Evolutionary conservation across 2,113 vertebrate genomes (phyloP).

Genomic region (Rhodinocichla rosea): DNA sequence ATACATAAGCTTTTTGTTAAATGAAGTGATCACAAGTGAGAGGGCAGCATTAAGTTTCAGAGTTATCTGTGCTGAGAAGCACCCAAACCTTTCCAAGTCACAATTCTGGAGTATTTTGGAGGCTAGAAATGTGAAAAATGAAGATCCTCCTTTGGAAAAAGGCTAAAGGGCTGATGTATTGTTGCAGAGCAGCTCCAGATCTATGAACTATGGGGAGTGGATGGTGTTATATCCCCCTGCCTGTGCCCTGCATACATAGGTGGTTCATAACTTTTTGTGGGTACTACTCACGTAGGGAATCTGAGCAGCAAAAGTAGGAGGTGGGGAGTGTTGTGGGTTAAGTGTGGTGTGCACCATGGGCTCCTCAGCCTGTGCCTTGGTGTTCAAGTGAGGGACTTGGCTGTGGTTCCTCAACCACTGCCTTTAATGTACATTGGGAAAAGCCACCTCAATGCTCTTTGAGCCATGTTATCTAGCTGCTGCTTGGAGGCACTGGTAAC

Average conservation of each 20-base stretch:
- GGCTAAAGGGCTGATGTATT: not conserved
- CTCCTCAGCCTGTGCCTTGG: not conserved
- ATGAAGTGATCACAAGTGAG: not conserved
- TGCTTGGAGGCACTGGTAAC: not conserved
- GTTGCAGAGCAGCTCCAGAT: not conserved
- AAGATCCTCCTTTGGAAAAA: not conserved
- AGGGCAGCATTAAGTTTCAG: not conserved
- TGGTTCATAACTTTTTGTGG: not conserved
- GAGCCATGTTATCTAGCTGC: not conserved
- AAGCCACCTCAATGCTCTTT: not conserved
- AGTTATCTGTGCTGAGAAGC: not conserved
- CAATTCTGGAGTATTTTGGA: not conserved
- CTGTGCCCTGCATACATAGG: accelerated
- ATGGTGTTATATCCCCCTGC: not conserved
- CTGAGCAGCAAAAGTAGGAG: not conserved
- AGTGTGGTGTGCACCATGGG: not conserved
- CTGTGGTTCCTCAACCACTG: not conserved
- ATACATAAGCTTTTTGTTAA: not conserved
- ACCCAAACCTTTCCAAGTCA: not conserved
- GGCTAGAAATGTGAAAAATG: not conserved
- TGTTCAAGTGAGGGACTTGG: not conserved
- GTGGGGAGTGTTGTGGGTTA: not conserved
- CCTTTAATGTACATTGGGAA: not conserved
- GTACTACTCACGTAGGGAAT: not conserved
- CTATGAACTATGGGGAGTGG: not conserved